A percentile compares a stretch with the other conserved stretches of the same genome.
Conservation (phyloP, 2,888 invertebrate species). For the Meiosimyza decipiens region DNA sequence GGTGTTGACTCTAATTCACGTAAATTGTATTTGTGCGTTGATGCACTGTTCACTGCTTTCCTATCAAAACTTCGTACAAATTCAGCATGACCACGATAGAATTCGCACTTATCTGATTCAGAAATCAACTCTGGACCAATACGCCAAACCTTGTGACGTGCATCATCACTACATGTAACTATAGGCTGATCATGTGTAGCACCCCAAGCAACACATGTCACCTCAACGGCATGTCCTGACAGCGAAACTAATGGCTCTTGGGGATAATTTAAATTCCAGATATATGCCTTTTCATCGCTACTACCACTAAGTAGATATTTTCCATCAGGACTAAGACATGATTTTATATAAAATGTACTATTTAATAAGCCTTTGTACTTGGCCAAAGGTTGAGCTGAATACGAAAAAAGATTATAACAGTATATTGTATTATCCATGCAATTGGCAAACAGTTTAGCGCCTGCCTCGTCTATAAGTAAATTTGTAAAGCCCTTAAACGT, state of each 20-base stretch:
- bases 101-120: constrained; percentile 60
- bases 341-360: constrained; percentile 86
- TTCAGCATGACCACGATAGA: constrained; percentile 69
- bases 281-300: constrained; percentile 85
- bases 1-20: constrained; percentile 69
- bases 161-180: constrained; percentile 88
- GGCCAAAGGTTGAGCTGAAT: constrained; percentile 74
- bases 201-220: constrained; percentile 88
- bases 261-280: constrained; percentile 79
- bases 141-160: constrained; percentile 81
- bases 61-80: constrained; percentile 57
- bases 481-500: constrained; percentile 81
- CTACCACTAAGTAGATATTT: constrained; percentile 88
- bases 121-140: constrained; percentile 70
- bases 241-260: constrained; percentile 77
- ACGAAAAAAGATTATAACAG: constrained; percentile 82
- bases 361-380: constrained; percentile 80
- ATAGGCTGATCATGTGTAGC: constrained; percentile 71
- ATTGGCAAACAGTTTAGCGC: constrained; percentile 81
- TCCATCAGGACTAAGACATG: constrained; percentile 83
- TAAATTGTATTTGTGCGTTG: constrained; percentile 56
- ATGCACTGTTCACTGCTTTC: constrained; percentile 36
- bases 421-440: constrained; percentile 90
- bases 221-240: constrained; percentile 84
- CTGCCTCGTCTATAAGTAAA: constrained; percentile 77